Conservation (phyloP, 2,113 vertebrate species). For the Cephalophus harveyi region DNA sequence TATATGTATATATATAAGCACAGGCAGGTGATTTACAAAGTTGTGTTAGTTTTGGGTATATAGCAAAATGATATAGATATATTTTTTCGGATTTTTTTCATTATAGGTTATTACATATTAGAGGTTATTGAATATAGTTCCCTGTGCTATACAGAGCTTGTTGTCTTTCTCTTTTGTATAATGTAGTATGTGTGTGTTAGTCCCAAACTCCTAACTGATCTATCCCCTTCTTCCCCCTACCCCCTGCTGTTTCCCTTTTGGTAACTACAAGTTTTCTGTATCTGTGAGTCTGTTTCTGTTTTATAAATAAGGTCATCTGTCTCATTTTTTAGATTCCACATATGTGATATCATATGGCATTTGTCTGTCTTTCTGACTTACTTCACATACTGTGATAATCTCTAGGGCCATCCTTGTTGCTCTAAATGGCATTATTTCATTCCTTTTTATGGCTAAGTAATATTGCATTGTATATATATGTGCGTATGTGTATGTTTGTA, state of each 20-base stretch:
- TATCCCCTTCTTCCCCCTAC: neutral
- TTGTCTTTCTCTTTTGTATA: neutral
- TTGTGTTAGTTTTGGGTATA: neutral
- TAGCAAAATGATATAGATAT: neutral
- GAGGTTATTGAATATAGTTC: neutral
- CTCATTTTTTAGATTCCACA: neutral
- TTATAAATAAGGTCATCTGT: neutral
- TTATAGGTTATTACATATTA: neutral
- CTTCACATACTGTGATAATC: neutral
- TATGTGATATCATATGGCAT: neutral
- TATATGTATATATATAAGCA: too few species aligned
- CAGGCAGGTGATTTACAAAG: neutral
- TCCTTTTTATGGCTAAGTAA: neutral
- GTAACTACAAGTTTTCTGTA: neutral
- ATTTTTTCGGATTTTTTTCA: neutral
- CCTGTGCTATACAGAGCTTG: neutral
- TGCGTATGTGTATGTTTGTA: accelerated
- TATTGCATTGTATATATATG: neutral
- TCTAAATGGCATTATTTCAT: neutral
- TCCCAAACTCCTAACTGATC: neutral
- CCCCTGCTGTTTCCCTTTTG: neutral
- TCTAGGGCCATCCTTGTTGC: neutral
- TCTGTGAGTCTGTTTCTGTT: neutral
- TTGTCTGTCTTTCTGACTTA: neutral
- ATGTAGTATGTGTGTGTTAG: neutral